phyloP scores from a whole-genome alignment of 2,888 invertebrate species.

The Drosophila meridionalis region DNA sequence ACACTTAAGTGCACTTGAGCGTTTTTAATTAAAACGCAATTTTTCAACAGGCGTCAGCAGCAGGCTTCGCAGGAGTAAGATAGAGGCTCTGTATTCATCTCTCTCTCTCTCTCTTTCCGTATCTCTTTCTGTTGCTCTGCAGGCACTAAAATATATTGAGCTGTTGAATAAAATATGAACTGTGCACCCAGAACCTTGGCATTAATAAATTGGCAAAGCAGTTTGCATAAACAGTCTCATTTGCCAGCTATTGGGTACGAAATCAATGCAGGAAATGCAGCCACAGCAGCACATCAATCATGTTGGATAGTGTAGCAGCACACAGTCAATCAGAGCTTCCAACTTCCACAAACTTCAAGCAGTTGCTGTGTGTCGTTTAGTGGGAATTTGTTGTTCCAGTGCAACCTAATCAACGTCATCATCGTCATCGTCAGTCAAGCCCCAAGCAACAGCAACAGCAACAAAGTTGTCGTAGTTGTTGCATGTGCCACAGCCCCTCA shows the following conservation, averaged over 20 bases:
- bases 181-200: constrained; percentile 14
- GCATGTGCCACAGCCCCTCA: constrained; percentile 17
- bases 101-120: background rate
- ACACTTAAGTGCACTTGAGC: constrained; percentile 80
- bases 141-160: constrained; percentile 49
- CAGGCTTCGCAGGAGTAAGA: constrained; percentile 16
- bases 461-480: constrained; percentile 29
- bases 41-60: constrained; percentile 63
- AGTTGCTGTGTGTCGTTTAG: constrained; percentile 40
- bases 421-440: constrained; percentile 46
- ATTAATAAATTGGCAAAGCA: constrained; percentile 26
- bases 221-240: constrained; percentile 45
- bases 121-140: background rate
- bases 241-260: constrained; percentile 18
- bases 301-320: constrained; percentile 21
- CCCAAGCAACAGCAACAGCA: constrained; percentile 21
- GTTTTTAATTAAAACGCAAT: constrained; percentile 79
- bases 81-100: background rate
- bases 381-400: constrained; percentile 47
- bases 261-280: constrained; percentile 55
- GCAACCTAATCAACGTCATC: constrained; percentile 63
- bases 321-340: constrained; percentile 56
- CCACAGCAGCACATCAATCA: constrained; percentile 59
- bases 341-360: constrained; percentile 31
- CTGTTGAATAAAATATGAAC: constrained; percentile 63